Evolutionary conservation across 2,888 invertebrate genomes (phyloP), one percentile per base, ranked within the genome.

Genomic region (Bimastos eiseni): DNA sequence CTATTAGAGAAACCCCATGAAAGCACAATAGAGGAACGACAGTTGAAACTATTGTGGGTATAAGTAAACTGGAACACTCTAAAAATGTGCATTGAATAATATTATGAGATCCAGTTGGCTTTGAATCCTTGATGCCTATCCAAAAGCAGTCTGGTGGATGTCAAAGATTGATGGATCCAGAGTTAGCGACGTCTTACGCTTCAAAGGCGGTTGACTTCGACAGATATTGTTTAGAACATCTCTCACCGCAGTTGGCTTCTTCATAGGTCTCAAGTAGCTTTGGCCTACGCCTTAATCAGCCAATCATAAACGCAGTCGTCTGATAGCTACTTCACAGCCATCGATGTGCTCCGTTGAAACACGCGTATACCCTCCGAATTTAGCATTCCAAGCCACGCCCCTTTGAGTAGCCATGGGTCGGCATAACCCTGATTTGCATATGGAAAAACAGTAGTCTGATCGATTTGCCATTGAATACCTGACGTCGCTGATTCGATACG

Each of bases 381-480:
- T 70, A 70, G 70, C 70, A 70, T 70, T 8, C 70, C 2, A 70
- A 70, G 70, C 70, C 70, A 70, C 70, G n/a, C 70, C 70, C n/a
- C 70, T 70, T n/a, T 70, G 70, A 70, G 8, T 8, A 30, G 70
- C 70, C 70, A 70, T 70, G n/a, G 70, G 70, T 11, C n/a, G 70
- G n/a, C 70, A 8, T 70, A 11, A 70, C 11, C 70, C 70, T 70
- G n/a, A 70, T 70, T n/a, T 70, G 70, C 70, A 70, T 70, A n/a
- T n/a, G 6, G 70, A 30, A 70, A 70, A 70, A 70, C 30, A n/a
- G 70, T 70, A n/a, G 70, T 70, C n/a, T 70, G 70, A 70, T 70
- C 70, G 70, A 70, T 70, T 70, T 70, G 70, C n/a, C 70, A 70
- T 70, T n/a, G 70, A 70, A 70, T 70, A 70, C 70, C 70, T 30